These are phyloP conservation scores for Laterallus jamaicensis DNA, from an alignment of 2,113 vertebrate species.

Conservation along the genomic window DNA sequence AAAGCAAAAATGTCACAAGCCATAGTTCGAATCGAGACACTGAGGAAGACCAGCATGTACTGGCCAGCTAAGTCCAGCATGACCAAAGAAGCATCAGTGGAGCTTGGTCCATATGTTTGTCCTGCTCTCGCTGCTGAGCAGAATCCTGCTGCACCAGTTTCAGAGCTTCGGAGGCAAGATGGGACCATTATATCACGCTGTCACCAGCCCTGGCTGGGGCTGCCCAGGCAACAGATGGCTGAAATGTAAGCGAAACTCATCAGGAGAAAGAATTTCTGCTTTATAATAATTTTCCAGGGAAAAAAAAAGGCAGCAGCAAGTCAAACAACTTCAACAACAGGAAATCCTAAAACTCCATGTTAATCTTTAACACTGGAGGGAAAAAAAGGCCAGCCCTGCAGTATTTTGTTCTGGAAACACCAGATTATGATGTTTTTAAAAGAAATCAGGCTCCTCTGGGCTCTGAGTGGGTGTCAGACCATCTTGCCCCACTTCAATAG, in stretches of 20 bases:
- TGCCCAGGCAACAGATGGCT: constrained; percentile 55
- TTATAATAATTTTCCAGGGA: neutral
- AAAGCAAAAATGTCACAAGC: neutral
- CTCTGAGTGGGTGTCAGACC: neutral
- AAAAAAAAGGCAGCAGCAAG: neutral
- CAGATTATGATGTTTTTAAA: neutral
- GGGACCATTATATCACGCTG: neutral
- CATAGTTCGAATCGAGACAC: neutral
- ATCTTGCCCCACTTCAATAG: neutral
- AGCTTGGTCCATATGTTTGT: constrained; percentile 17
- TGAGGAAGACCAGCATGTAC: neutral
- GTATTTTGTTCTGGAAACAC: constrained; percentile 16
- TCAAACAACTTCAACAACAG: neutral
- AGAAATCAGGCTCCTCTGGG: neutral
- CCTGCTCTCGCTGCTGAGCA: neutral
- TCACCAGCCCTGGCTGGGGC: constrained; percentile 19
- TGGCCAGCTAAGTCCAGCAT: neutral
- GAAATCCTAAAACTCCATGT: neutral
- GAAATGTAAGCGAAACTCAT: constrained; percentile 28
- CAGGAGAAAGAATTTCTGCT: neutral
- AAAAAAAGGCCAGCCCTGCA: neutral
- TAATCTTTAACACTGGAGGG: neutral
- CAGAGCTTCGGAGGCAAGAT: constrained; percentile 47
- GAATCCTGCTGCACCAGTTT: neutral
- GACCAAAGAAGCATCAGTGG: neutral